These are phyloP conservation scores for Cantharis nigra DNA, from an alignment of 2,888 invertebrate species.

Conservation along the genomic window DNA sequence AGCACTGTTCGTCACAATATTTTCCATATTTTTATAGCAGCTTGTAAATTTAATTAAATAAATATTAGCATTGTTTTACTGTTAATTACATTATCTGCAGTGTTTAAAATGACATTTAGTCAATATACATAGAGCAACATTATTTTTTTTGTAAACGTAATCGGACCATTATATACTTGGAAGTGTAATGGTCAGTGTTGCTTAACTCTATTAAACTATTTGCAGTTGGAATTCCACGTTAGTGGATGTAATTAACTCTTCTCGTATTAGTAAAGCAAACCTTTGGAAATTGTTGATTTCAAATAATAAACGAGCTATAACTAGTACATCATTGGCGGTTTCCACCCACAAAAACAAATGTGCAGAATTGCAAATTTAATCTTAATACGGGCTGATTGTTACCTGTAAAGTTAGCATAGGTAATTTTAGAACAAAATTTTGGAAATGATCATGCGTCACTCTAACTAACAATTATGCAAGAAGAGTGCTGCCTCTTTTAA, in stretches of 20 bases:
- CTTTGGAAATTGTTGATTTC: neutral
- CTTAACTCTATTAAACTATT: neutral
- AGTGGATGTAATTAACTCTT: neutral
- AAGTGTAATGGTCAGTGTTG: neutral
- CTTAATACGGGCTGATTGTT: no score
- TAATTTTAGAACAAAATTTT: no score
- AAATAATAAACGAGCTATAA: no score
- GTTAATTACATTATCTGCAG: neutral
- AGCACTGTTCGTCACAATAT: neutral
- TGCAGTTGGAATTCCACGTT: neutral
- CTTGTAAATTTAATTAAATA: neutral
- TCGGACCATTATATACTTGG: neutral
- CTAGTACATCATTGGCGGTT: no score
- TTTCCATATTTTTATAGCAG: neutral
- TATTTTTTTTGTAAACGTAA: neutral
- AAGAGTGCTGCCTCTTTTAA: no score
- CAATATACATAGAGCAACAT: neutral
- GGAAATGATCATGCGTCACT: no score
- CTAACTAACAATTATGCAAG: no score
- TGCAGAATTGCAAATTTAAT: no score
- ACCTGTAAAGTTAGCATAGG: no score
- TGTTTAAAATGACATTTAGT: neutral
- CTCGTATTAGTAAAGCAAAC: neutral
- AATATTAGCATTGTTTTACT: neutral
- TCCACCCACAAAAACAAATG: no score